Base-by-base conservation (phyloP, 2,797 vertebrate genomes). In the Capromys pilorides region DNA sequence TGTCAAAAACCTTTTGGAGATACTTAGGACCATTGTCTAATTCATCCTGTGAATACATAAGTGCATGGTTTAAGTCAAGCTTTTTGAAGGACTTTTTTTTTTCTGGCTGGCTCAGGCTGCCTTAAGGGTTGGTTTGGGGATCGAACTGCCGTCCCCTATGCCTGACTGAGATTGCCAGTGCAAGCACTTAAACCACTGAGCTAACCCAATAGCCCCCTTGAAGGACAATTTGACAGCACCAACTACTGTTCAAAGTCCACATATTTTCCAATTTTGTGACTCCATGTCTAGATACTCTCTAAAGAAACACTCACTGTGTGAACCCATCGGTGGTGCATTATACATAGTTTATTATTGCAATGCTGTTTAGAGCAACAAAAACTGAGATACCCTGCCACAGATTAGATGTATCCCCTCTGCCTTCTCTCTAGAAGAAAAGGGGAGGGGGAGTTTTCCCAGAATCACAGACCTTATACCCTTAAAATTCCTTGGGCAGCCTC, bases 311-410 rank as follows among this genome's bases (percentile, higher is more conserved):
- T 75, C 39, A 57, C 2, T 21, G 6, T 51, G 2, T 69, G 80
- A 62, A 80, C 62, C 13, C 71, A 33, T 4, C n/a, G 24, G 12
- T 19, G 19, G 4, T 61, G 2, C 12, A 22, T 18, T 24, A 41
- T 9, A 24, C 13, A n/a, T 62, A 8, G 54, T 22, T 92, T 88
- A 77, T 73, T 75, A 88, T 0, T 13, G 33, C 41, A 71, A 13
- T 22, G 2, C 61, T 84, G n/a, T 93, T 87, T 93, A 49, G 28
- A 91, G 83, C 10, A 77, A 66, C 61, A 91, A 92, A 91, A 89
- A 39, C 18, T 21, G 39, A 64, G 57, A 61, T 54, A 83, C 19
- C 1, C 24, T 83, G 24, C 41, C 51, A 64, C 22, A n/a, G 66
- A 59, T 64, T 61, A 78, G 36, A 49, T 69, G 51, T 78, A 36